Conservation (phyloP, 2,113 vertebrate species). For the Parotia lawesii region DNA sequence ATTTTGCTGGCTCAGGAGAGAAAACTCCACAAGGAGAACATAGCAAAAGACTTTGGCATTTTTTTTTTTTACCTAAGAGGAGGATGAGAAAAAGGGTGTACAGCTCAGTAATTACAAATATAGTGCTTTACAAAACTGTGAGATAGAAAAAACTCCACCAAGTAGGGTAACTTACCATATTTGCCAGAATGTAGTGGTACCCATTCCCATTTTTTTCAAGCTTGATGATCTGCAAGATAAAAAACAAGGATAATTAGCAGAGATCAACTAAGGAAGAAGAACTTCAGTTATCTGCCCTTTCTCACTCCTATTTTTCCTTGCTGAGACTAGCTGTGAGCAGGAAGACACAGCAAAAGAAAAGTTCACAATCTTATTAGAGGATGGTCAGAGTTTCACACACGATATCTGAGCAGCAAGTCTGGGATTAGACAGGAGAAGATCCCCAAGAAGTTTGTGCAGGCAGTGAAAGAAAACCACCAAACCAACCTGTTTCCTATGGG, state of each 20-base stretch:
- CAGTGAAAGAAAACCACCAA: background rate
- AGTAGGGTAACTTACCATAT: conserved; percentile 83
- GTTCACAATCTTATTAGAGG: background rate
- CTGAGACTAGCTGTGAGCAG: background rate
- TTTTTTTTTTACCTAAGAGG: background rate
- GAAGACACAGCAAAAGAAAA: background rate
- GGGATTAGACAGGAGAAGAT: background rate
- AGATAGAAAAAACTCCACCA: background rate
- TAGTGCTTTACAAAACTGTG: background rate
- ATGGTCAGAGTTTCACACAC: background rate
- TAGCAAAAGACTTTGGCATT: background rate
- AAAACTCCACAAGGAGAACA: background rate
- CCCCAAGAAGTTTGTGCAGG: background rate
- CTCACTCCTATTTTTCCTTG: background rate
- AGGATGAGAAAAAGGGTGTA: background rate
- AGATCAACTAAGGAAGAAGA: background rate
- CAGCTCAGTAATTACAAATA: background rate
- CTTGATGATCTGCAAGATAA: conserved; percentile 83
- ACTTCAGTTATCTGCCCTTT: background rate
- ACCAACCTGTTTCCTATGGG: background rate
- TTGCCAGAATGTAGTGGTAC: conserved; percentile 97
- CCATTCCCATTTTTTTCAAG: conserved; percentile 94
- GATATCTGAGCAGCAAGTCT: background rate
- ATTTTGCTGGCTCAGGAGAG: background rate
- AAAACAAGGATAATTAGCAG: conserved; percentile 33